phyloP scores from a whole-genome alignment of 2,888 invertebrate species.

The Erebia epiphron region DNA sequence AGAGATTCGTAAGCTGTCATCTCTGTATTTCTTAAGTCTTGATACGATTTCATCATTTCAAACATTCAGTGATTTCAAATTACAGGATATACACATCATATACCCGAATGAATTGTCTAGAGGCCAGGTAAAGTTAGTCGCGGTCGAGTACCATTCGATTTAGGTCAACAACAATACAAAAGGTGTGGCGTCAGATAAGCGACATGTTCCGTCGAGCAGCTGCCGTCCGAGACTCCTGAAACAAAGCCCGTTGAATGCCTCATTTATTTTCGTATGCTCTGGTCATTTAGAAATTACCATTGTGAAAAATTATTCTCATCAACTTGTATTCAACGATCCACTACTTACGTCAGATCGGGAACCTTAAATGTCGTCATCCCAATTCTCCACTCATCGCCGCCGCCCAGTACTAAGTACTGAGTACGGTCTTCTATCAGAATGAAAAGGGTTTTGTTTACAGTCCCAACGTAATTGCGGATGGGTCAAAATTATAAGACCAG shows the following conservation, averaged over 20 bases:
- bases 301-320: background rate
- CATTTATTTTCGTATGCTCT: slow-evolving; percentile 54
- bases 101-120: slow-evolving; percentile 51
- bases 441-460: no score
- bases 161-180: slow-evolving; percentile 79
- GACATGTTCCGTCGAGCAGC: slow-evolving; percentile 74
- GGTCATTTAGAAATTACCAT: slow-evolving; percentile 2
- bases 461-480: no score
- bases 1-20: background rate
- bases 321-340: background rate
- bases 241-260: slow-evolving; percentile 76
- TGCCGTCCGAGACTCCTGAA: slow-evolving; percentile 69
- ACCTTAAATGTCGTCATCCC: no score
- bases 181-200: slow-evolving; percentile 80
- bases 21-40: background rate
- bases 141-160: slow-evolving; percentile 70
- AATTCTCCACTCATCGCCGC: no score
- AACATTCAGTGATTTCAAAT: no score
- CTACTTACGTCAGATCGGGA: background rate
- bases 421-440: no score
- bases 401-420: no score
- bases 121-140: slow-evolving; percentile 64
- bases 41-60: background rate
- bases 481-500: no score
- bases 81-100: slow-evolving; percentile 18